A percentile compares a stretch with the other conserved stretches of the same genome.
Conservation (phyloP, 2,888 invertebrate genomes). For the Diarsia dahlii region DNA sequence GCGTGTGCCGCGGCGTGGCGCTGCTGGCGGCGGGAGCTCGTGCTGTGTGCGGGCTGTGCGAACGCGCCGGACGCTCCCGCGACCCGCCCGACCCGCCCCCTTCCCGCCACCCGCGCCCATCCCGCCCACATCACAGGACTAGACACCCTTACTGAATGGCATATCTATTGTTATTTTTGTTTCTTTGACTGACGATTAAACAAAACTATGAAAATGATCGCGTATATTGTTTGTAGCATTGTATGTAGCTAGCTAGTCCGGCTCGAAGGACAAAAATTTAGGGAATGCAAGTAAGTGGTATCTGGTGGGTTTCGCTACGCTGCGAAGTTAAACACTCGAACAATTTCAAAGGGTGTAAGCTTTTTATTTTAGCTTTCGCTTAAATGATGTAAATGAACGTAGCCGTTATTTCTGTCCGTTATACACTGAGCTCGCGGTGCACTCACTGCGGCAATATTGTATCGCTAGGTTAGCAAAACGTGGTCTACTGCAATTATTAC, state of each 20-base stretch:
- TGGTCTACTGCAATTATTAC: too few species aligned
- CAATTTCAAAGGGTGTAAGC: too few species aligned
- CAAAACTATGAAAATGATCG: background rate
- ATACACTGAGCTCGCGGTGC: too few species aligned
- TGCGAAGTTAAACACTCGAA: too few species aligned
- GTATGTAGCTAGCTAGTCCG: slow-evolving; percentile 22
- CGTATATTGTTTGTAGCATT: slow-evolving; percentile 37
- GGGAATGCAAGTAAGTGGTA: too few species aligned
- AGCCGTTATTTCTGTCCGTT: too few species aligned
- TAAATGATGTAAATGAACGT: too few species aligned
- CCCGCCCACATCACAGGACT: slow-evolving; percentile 28
- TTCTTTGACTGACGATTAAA: slow-evolving; percentile 68
- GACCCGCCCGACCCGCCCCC: slow-evolving; percentile 23
- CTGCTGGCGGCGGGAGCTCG: slow-evolving; percentile 46
- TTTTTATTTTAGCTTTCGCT: too few species aligned
- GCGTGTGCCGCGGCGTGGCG: slow-evolving; percentile 40
- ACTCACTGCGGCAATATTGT: too few species aligned
- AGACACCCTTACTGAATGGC: slow-evolving; percentile 41
- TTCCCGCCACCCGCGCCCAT: slow-evolving; percentile 44
- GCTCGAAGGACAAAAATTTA: too few species aligned
- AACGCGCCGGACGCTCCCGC: slow-evolving; percentile 33
- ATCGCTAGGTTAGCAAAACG: too few species aligned
- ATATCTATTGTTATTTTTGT: slow-evolving; percentile 44
- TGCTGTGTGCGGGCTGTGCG: slow-evolving; percentile 42
- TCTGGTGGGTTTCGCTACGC: too few species aligned